Base-by-base conservation (phyloP, 1,140 invertebrate species). In the Magallana ariakensis region DNA sequence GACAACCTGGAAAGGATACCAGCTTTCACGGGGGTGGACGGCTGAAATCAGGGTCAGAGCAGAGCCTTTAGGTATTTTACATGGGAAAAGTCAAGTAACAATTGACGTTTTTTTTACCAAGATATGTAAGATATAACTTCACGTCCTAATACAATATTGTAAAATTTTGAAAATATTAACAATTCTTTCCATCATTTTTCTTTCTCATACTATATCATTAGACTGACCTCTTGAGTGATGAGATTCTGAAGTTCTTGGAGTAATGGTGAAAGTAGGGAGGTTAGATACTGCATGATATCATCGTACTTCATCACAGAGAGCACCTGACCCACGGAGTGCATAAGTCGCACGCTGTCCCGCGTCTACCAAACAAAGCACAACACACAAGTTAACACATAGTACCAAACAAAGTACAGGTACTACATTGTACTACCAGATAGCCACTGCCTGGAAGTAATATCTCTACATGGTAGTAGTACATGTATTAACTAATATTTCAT, bases 261-360 rank as follows among this genome's bases (percentile, higher is more conserved):
- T 86, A 96, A 96, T 1, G 97, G 96, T 26, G 96, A 95, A 9
- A 97, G 92, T 13, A 97, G 96, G 0, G 95, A 94, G 87, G 97
- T 96, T 15, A 98, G 94, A 91, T 97, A 97, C 55, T 95, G 94
- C 89, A 97, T 95, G 89, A 97, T 96, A 81, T 95, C 95, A 8
- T 96, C 95, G 1, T 96, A 93, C 11, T 96, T 95, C 66, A 97
- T 92, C 0, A 97, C 94, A 85, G 97, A 97, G 83, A 97, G 94
- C 0, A 97, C 95, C 90, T 96, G 96, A 0, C 97, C 97, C 80
- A 97, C 95, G 60, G 96, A 96, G 83, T 96, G 97, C 97, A 97
- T 97, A 5, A 98, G 92, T 55, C 97, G 94, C 16, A 96, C 95
- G 80, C 96, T 95, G 90, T 97, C 97, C 1, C 95, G 94, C 82